Percentiles rank a stretch among this genome's conserved stretches.
Evolutionary conservation across 1,140 invertebrate species (phyloP).

Genomic region (Brachionus rotundiformis): DNA sequence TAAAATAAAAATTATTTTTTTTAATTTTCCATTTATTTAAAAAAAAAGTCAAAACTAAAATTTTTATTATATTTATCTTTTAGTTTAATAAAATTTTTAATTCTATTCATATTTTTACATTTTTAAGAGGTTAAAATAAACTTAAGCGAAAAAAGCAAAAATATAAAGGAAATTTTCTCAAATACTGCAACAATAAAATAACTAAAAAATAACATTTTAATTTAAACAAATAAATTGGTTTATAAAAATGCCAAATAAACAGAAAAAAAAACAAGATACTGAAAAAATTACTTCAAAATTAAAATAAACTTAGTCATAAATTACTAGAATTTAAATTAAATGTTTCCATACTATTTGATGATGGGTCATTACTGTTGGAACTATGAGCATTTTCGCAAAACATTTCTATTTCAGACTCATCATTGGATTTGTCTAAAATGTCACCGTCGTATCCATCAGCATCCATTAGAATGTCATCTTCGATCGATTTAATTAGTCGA

Average conservation of each 20-base stretch:
- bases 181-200: constrained; percentile 39
- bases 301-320: constrained; percentile 25
- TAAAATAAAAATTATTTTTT: too few species aligned
- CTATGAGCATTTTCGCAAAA: constrained; percentile 17
- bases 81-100: background rate
- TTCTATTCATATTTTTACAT: constrained; percentile 44
- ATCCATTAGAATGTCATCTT: constrained; percentile 21
- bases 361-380: background rate
- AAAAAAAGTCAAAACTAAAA: background rate
- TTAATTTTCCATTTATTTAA: too few species aligned
- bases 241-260: constrained; percentile 46
- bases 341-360: constrained; percentile 9
- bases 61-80: background rate
- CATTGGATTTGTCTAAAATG: constrained; percentile 10
- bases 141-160: background rate
- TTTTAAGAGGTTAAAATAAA: constrained; percentile 46
- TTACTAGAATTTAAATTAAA: constrained; percentile 48
- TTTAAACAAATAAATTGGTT: constrained; percentile 44
- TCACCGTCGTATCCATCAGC: constrained; percentile 8
- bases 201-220: constrained; percentile 22
- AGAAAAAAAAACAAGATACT: constrained; percentile 37
- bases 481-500: constrained; percentile 14
- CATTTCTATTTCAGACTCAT: constrained; percentile 42
- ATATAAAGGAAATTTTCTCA: background rate
- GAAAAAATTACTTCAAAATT: constrained; percentile 18